A percentile compares a stretch with the other conserved stretches of the same genome.
These are phyloP conservation scores for Erebia aethiops DNA, from an alignment of 2,888 invertebrate species.

Conservation along the genomic window DNA sequence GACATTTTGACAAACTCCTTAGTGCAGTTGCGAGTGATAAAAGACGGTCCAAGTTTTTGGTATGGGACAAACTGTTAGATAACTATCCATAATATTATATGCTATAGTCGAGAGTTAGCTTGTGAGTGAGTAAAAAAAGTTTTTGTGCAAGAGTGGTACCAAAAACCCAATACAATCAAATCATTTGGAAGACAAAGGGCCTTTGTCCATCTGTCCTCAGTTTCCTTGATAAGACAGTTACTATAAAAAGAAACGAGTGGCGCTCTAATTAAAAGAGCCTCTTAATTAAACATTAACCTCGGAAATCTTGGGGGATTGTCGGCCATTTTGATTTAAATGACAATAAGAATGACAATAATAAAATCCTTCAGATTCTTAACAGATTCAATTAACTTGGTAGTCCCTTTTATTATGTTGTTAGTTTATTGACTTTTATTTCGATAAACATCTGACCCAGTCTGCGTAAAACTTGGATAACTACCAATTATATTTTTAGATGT, in stretches of 20 bases:
- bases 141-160: conserved; percentile 5
- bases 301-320: conserved; percentile 20
- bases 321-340: conserved; percentile 25
- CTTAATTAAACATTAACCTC: conserved; percentile 40
- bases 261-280: conserved; percentile 39
- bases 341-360: conserved; percentile 26
- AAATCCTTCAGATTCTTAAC: conserved; percentile 22
- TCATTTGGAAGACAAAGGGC: conserved; percentile 30
- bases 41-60: too few relatives aligned
- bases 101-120: neutral
- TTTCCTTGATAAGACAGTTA: conserved; percentile 36
- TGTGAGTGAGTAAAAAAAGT: neutral
- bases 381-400: conserved; percentile 17
- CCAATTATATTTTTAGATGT: too few relatives aligned
- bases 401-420: neutral
- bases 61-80: too few relatives aligned
- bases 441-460: neutral
- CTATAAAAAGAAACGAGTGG: conserved; percentile 39
- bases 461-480: neutral
- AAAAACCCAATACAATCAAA: conserved; percentile 36
- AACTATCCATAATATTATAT: too few relatives aligned
- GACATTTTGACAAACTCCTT: too few relatives aligned
- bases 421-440: conserved; percentile 6
- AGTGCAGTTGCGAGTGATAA: too few relatives aligned
- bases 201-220: conserved; percentile 23